These are phyloP conservation scores for Lasius platythorax DNA, from an alignment of 2,888 invertebrate species.

Conservation along the genomic window DNA sequence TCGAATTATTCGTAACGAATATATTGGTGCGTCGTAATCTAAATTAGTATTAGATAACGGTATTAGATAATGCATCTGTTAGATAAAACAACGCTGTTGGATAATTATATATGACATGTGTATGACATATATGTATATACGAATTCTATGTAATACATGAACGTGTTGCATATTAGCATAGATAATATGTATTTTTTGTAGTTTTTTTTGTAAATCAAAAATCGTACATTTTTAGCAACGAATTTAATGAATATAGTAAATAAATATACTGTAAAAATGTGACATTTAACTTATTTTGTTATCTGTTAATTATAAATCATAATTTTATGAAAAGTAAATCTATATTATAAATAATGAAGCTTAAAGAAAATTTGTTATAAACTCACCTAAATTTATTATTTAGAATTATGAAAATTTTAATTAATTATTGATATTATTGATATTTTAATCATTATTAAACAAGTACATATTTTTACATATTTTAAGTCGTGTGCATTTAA, in stretches of 20 bases:
- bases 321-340: background rate
- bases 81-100: constrained; percentile 14
- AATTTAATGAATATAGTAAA: background rate
- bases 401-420: background rate
- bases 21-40: constrained; percentile 33
- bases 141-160: background rate
- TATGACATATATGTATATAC: background rate
- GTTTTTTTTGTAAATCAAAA: background rate
- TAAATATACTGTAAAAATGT: background rate
- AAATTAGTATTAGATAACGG: constrained; percentile 11
- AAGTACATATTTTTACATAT: background rate
- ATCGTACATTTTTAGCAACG: background rate
- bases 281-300: background rate
- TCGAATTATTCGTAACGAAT: constrained; percentile 42
- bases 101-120: background rate
- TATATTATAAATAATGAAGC: background rate
- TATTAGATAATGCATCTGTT: constrained; percentile 37
- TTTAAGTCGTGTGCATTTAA: background rate
- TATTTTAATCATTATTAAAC: background rate
- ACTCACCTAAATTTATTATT: background rate
- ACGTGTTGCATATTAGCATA: background rate
- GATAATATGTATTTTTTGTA: background rate
- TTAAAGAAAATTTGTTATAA: no score
- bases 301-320: background rate
- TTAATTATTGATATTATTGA: background rate